Percentiles rank a stretch among this genome's conserved stretches.
These are phyloP conservation scores for Bellardia bayeri DNA, from an alignment of 2,888 invertebrate genomes.

Conservation along the genomic window DNA sequence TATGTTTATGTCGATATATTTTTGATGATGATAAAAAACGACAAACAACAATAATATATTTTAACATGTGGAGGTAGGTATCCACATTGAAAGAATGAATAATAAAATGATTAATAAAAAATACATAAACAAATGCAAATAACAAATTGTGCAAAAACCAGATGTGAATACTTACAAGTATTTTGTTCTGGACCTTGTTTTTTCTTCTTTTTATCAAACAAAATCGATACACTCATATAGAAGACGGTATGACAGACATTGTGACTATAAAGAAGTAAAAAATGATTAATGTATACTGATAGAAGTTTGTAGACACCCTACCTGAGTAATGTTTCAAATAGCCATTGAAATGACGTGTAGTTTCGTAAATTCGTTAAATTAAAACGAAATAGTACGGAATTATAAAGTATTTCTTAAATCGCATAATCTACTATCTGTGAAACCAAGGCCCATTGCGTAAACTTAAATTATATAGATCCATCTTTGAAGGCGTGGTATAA, in stretches of 20 bases:
- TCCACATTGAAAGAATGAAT: conserved; percentile 43
- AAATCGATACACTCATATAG: conserved; percentile 15
- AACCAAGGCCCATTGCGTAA: too few species aligned
- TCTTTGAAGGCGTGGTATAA: too few species aligned
- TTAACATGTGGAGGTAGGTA: too few species aligned
- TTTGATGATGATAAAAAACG: conserved; percentile 34
- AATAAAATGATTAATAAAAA: conserved; percentile 64
- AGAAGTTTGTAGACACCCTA: neutral
- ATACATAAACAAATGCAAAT: conserved; percentile 54
- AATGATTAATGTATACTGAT: neutral
- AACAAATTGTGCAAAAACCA: conserved; percentile 66
- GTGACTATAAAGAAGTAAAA: conserved; percentile 25
- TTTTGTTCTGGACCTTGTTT: conserved; percentile 28
- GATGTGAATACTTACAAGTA: conserved; percentile 59
- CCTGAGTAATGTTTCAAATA: too few species aligned
- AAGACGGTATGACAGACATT: conserved; percentile 41
- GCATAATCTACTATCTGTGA: too few species aligned
- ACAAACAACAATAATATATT: conserved; percentile 17
- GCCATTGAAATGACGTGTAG: too few species aligned
- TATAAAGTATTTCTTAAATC: too few species aligned
- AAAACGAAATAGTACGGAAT: too few species aligned
- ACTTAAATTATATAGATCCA: too few species aligned
- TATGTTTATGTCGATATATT: conserved; percentile 59
- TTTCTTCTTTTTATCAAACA: conserved; percentile 17
- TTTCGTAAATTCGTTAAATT: too few species aligned